Evolutionary conservation across 2,797 vertebrate genomes (phyloP), one percentile per base, ranked within the genome.

Genomic region (Labroides dimidiatus): DNA sequence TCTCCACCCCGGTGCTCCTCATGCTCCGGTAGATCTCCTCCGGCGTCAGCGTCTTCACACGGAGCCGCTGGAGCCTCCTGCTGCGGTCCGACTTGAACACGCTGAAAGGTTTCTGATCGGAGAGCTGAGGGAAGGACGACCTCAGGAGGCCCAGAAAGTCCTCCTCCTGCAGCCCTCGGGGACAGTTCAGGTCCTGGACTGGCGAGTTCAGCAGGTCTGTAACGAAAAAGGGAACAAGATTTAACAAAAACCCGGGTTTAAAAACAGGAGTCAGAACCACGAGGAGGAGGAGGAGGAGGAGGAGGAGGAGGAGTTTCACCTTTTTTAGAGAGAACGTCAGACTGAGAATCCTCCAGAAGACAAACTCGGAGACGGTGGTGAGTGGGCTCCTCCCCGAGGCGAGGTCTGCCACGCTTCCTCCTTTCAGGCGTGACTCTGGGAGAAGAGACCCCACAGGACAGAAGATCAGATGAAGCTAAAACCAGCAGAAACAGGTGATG

Each of bases 41-140:
- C 0, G 83, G 77, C 0, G 74, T 84, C 57, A 72, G 9, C 0
- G 8, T 5, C 45, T n/a, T 47, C 27, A 73, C 41, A 0, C 2
- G 0, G 11, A 87, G 20, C 13, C 27, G 33, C 57, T 51, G 76
- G 0, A 88, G 87, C 10, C n/a, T 57, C 17, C 63, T 37, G 60
- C 64, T 69, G 4, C 72, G 8, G 55, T 85, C 78, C 0, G 55
- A 56, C 45, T 48, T 80, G 52, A 64, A 80, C 3, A 87, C 0
- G 8, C 33, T 13, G 0, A 87, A 59, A 2, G 43, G 12, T 27
- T 10, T 64, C 45, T 69, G 10, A 10, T 56, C 30, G 0, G 16
- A 39, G 56, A 85, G 71, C 51, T 71, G 76, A 42, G 80, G 80
- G 67, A 87, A 71, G n/a, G 52, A 8, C 21, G 77, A 69, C 56